Evolutionary conservation across 2,113 vertebrate species (phyloP).

Genomic region (Scalopus aquaticus): DNA sequence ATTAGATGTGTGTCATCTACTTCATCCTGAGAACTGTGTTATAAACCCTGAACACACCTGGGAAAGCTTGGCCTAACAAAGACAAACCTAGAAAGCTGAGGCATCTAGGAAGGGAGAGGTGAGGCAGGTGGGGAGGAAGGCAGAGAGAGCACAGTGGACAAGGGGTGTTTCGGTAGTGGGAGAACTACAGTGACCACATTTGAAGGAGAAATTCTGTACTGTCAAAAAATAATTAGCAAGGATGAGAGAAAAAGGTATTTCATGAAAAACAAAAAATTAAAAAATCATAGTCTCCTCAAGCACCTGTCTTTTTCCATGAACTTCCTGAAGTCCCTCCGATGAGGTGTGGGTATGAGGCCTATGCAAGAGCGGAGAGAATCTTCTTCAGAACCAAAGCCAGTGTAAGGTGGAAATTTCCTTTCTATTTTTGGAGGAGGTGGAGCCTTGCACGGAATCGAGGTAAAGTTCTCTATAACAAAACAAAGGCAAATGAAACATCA

Average conservation of each 20-base stretch:
- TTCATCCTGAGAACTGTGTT: background rate
- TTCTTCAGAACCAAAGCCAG: slow-evolving; percentile 95
- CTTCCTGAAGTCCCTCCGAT: slow-evolving; percentile 87
- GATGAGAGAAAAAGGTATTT: no score
- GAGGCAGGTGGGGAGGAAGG: no score
- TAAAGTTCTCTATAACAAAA: slow-evolving; percentile 90
- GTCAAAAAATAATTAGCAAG: no score
- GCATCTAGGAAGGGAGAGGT: no score
- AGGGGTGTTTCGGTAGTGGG: no score
- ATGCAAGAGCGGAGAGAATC: slow-evolving; percentile 92
- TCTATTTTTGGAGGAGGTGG: slow-evolving; percentile 81
- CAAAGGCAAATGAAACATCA: slow-evolving; percentile 77
- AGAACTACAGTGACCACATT: no score
- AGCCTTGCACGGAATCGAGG: slow-evolving; percentile 86
- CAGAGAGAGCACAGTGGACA: no score
- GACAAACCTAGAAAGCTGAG: no score
- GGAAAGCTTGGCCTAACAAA: background rate
- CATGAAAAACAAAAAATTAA: no score
- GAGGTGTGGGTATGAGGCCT: slow-evolving; percentile 85
- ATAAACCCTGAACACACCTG: slow-evolving; percentile 14
- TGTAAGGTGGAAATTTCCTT: slow-evolving; percentile 90
- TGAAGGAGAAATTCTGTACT: no score
- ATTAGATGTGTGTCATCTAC: background rate
- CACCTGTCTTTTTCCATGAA: slow-evolving; percentile 94
- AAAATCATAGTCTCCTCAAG: slow-evolving; percentile 54